Percentiles rank a stretch among this genome's conserved stretches.
These are phyloP conservation scores for Monarcha castaneiventris DNA, from an alignment of 2,113 vertebrate species.

Conservation along the genomic window DNA sequence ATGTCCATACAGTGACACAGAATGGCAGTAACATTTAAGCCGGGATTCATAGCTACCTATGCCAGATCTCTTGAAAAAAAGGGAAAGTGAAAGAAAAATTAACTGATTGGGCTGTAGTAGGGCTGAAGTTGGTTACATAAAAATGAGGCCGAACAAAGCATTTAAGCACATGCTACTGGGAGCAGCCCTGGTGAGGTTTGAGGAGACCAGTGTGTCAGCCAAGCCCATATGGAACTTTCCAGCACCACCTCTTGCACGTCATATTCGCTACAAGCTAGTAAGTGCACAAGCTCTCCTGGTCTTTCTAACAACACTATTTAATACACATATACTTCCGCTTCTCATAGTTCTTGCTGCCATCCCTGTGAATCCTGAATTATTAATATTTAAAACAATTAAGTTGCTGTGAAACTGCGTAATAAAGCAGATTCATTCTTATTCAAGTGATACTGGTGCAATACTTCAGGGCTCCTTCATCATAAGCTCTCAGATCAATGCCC, in stretches of 20 bases:
- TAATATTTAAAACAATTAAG: not conserved
- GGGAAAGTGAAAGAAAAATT: not conserved
- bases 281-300: not conserved
- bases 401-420: not conserved
- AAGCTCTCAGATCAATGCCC: not conserved
- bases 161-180: rapidly evolving
- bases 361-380: not conserved
- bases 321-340: not conserved
- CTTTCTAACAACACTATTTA: not conserved
- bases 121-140: not conserved
- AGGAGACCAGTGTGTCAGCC: not conserved
- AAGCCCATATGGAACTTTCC: not conserved
- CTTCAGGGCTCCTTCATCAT: not conserved
- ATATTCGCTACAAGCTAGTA: not conserved
- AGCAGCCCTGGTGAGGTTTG: rapidly evolving
- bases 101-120: not conserved
- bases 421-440: not conserved
- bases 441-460: not conserved
- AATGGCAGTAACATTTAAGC: not conserved
- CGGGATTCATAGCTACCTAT: rapidly evolving
- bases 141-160: rapidly evolving
- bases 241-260: not conserved
- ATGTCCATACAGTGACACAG: not conserved
- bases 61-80: too few relatives aligned
- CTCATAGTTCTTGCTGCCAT: not conserved